Conservation (phyloP, 1,140 invertebrate species). For the Matsumurasca onukii region DNA sequence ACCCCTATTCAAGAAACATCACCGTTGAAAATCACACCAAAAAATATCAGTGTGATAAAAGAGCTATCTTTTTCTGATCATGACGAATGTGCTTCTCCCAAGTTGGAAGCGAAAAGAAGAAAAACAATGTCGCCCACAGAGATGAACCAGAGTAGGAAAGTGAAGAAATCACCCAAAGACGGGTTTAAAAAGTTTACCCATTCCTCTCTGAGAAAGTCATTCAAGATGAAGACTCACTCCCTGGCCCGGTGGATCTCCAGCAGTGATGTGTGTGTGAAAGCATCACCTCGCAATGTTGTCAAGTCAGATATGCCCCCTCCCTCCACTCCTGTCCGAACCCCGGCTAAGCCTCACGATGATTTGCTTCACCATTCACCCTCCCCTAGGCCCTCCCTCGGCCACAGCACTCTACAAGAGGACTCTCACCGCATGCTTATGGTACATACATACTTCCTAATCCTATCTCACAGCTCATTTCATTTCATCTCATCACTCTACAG, state of each 20-base stretch:
- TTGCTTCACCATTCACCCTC: constrained; percentile 33
- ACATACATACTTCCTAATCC: constrained; percentile 21
- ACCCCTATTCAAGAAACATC: constrained; percentile 18
- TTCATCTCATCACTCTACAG: constrained; percentile 16
- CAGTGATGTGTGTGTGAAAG: constrained; percentile 42
- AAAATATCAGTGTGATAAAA: neutral
- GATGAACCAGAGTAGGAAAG: neutral
- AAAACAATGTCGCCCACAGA: constrained; percentile 26
- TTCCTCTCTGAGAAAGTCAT: constrained; percentile 31
- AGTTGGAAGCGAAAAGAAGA: constrained; percentile 19
- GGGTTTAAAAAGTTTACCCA: constrained; percentile 35
- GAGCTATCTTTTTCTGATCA: constrained; percentile 19
- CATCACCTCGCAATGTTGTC: constrained; percentile 36
- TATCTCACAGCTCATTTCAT: constrained; percentile 26
- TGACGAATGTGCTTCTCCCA: constrained; percentile 17
- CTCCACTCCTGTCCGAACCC: constrained; percentile 28
- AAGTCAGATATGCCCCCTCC: neutral
- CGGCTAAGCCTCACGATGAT: constrained; percentile 31
- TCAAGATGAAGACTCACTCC: constrained; percentile 35
- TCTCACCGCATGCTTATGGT: constrained; percentile 28
- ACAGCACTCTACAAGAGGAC: constrained; percentile 16
- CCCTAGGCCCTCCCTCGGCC: constrained; percentile 27
- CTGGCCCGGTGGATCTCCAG: constrained; percentile 37
- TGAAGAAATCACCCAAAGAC: constrained; percentile 32
- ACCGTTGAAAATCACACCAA: neutral